These are phyloP conservation scores for Pseudomugil tenellus DNA, from an alignment of 2,797 vertebrate genomes.

Conservation along the genomic window DNA sequence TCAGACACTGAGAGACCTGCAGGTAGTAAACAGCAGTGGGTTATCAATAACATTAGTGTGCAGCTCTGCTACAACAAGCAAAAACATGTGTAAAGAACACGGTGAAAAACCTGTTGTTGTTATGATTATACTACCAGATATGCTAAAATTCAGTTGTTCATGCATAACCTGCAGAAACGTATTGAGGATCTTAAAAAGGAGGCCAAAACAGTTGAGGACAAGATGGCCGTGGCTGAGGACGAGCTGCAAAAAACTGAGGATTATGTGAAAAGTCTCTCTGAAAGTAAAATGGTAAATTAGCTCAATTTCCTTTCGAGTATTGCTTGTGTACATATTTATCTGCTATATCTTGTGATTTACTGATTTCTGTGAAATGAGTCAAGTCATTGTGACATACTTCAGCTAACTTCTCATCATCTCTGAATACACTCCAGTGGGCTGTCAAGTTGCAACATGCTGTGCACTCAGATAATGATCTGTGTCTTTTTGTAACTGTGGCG, in stretches of 20 bases:
- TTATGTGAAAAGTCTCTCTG: conserved; percentile 77
- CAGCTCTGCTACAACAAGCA: background rate
- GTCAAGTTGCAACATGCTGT: conserved; percentile 46
- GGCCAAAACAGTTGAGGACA: conserved; percentile 74
- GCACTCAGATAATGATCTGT: conserved; percentile 47
- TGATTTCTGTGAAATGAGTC: background rate
- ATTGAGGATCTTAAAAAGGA: conserved; percentile 81
- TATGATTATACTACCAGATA: background rate
- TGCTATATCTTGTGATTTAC: background rate
- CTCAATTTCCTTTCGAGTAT: background rate
- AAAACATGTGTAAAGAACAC: background rate
- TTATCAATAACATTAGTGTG: conserved; percentile 13
- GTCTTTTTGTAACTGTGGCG: conserved; percentile 19
- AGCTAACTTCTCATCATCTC: conserved; percentile 2
- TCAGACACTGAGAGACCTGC: conserved; percentile 79
- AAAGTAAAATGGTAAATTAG: conserved; percentile 87
- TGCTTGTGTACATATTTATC: background rate
- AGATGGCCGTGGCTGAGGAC: conserved; percentile 80
- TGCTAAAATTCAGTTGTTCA: background rate
- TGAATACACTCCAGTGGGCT: conserved; percentile 1
- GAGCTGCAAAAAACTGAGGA: conserved; percentile 84
- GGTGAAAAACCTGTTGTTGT: background rate
- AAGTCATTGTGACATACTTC: background rate
- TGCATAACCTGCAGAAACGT: conserved; percentile 79
- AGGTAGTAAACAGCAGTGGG: conserved; percentile 78